A percentile compares a stretch with the other conserved stretches of the same genome.
These are phyloP conservation scores for Hoplostethus mediterraneus DNA, from an alignment of 2,797 vertebrate species.

Conservation along the genomic window DNA sequence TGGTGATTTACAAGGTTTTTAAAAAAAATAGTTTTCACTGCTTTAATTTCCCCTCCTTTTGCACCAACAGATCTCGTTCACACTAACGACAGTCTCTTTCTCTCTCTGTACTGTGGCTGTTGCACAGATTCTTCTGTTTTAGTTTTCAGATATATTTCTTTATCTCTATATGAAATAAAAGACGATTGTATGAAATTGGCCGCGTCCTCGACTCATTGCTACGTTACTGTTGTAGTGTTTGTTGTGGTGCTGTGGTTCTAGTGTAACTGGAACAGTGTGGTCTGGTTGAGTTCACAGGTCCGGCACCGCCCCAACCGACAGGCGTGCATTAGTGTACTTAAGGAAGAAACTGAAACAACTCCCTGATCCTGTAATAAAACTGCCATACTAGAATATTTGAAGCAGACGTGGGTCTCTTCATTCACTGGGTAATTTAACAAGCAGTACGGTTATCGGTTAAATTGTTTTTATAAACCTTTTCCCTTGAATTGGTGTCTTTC, in stretches of 20 bases:
- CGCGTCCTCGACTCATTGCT: conserved; percentile 9
- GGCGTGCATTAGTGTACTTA: too few species aligned
- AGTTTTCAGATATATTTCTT: conserved; percentile 75
- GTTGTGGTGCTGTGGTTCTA: not conserved
- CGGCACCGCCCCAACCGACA: too few species aligned
- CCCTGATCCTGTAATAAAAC: too few species aligned
- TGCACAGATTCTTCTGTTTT: conserved; percentile 68
- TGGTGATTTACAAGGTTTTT: not conserved
- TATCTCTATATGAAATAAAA: conserved; percentile 76
- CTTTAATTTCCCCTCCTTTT: conserved; percentile 41
- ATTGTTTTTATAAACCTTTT: too few species aligned
- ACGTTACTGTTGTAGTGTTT: not conserved
- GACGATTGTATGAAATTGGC: conserved; percentile 61
- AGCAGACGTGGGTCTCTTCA: too few species aligned
- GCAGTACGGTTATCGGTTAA: too few species aligned
- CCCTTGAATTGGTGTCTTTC: not conserved
- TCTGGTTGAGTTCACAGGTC: too few species aligned
- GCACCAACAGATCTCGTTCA: conserved; percentile 48
- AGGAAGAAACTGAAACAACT: too few species aligned
- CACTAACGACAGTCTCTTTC: conserved; percentile 41
- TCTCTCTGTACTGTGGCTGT: conserved; percentile 57
- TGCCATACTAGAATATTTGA: too few species aligned
- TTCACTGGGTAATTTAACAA: too few species aligned
- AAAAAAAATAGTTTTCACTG: conserved; percentile 5
- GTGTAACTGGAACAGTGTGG: too few species aligned